Percentiles rank a stretch among this genome's conserved stretches.
phyloP scores from a whole-genome alignment of 2,113 vertebrate genomes.

The Opisthocomus hoazin region DNA sequence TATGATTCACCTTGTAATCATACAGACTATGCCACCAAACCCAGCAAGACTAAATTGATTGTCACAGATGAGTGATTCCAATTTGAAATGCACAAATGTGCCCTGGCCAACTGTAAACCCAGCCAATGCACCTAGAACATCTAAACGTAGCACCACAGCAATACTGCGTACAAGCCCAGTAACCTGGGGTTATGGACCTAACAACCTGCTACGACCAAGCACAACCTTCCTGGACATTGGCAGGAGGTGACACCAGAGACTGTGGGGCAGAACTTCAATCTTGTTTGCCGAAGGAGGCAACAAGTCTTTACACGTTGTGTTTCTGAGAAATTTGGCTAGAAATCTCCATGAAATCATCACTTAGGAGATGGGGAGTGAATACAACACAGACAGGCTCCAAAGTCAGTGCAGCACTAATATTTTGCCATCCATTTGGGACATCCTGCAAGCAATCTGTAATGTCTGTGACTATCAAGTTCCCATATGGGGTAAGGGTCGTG shows the following conservation, averaged over 20 bases:
- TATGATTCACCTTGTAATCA: neutral
- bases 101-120: neutral
- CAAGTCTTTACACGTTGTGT: neutral
- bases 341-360: neutral
- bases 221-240: neutral
- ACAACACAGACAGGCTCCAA: neutral
- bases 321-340: neutral
- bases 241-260: neutral
- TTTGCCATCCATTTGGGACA: neutral
- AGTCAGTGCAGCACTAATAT: neutral
- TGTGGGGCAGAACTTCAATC: neutral
- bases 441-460: neutral
- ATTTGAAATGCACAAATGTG: neutral
- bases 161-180: neutral
- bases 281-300: neutral
- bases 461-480: neutral
- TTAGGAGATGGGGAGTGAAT: too few relatives aligned
- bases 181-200: neutral
- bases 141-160: neutral
- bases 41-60: neutral
- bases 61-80: neutral
- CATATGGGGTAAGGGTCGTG: rapidly evolving
- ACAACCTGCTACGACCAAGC: rapidly evolving
- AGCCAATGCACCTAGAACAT: neutral
- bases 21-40: neutral